A percentile compares a stretch with the other conserved stretches of the same genome.
These are phyloP conservation scores for Saturnia pavonia DNA, from an alignment of 2,888 invertebrate genomes.

Conservation along the genomic window DNA sequence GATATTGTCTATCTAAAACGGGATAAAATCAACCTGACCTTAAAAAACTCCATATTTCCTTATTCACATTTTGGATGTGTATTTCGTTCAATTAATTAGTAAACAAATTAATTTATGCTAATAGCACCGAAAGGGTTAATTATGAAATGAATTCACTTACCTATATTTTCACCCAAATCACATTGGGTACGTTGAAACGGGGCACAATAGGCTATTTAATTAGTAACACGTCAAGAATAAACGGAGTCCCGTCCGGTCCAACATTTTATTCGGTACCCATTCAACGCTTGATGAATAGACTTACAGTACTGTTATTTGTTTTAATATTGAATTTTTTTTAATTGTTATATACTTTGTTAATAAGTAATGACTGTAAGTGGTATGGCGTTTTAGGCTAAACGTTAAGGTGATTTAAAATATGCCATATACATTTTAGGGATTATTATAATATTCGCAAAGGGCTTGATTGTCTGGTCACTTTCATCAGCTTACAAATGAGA, in stretches of 20 bases:
- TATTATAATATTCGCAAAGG: neutral
- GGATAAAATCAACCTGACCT: neutral
- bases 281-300: constrained; percentile 17
- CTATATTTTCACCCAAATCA: constrained; percentile 17
- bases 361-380: neutral
- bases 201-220: constrained; percentile 37
- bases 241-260: constrained; percentile 29
- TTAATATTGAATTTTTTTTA: neutral
- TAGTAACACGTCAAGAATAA: constrained; percentile 31
- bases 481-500: neutral
- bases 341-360: neutral
- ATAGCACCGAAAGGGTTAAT: constrained; percentile 16
- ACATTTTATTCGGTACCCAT: constrained; percentile 28
- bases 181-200: constrained; percentile 16
- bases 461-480: neutral
- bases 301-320: constrained; percentile 12
- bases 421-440: neutral
- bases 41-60: constrained; percentile 21
- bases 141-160: constrained; percentile 12
- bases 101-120: constrained; percentile 17
- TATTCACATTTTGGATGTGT: constrained; percentile 28
- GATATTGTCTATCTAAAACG: neutral
- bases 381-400: neutral
- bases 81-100: constrained; percentile 30
- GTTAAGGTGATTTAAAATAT: neutral